Evolutionary conservation across 1,140 invertebrate genomes (phyloP), one percentile per base, ranked within the genome.

Genomic region (Maconellicoccus hirsutus): DNA sequence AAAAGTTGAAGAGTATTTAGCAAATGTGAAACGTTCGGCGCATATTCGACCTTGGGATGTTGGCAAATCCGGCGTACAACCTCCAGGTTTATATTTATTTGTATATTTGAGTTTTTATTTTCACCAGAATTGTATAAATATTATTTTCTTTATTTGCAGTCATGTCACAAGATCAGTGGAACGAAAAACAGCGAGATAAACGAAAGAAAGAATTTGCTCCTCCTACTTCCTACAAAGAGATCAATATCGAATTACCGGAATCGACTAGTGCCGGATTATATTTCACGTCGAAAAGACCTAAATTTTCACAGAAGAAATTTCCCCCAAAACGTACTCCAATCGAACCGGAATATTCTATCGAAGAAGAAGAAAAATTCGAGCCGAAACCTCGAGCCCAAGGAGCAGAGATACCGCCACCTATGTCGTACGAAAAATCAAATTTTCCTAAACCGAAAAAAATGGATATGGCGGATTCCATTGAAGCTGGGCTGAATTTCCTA

Each of bases 131-230:
- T 52, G 19, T 71, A 70, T 23, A 21, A 16, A 25, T n/a, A 6
- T 26, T n/a, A 61, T 27, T 72, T 42, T 23, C 29, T 70, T 16
- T 33, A 27, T 38, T 76, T 77, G 59, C 71, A 78, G 77, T 77
- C 27, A 87, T 91, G 84, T 85, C 85, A 0, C 90, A 92, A 81
- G 86, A 90, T 78, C 86, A 92, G 80, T 92, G 90, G 87, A 84
- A 90, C 12, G 82, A 89, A 71, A 86, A 89, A 75, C 85, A 89
- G 77, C 82, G 89, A 70, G 78, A 81, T 72, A 84, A 89, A 75
- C 82, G 90, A 72, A 79, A 79, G 10, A 71, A 81, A 6, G 88
- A 91, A 78, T 92, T 92, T 79, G 89, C 86, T 0, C 61, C 61
- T 10, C 61, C 61, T 22, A 16, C 61, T 10, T 2, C 25, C 3